phyloP scores from a whole-genome alignment of 92 coral and sea anemone genomes.

The Phenganax marumi region DNA sequence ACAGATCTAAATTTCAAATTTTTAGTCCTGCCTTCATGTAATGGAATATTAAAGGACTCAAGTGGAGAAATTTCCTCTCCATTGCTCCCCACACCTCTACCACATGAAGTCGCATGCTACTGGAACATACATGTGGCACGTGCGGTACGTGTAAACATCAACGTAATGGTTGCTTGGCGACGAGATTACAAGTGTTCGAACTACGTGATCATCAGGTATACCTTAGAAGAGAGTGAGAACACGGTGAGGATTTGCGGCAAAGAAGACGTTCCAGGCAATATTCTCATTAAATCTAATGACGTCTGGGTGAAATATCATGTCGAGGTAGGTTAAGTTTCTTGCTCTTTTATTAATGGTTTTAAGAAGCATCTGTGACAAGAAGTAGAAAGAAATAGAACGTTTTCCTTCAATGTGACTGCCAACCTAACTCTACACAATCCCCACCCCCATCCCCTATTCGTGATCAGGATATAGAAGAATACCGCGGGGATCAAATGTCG shows the following conservation, averaged over 20 bases:
- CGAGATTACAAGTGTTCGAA: conserved; percentile 66
- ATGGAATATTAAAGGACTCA: conserved; percentile 55
- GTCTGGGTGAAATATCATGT: conserved; percentile 62
- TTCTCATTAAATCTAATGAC: conserved; percentile 60
- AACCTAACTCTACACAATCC: too few relatives aligned
- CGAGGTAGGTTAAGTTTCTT: conserved; percentile 45
- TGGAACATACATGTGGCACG: conserved; percentile 71
- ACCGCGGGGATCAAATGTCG: too few relatives aligned
- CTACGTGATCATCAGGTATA: conserved; percentile 51
- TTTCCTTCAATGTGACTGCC: background rate
- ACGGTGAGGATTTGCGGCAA: conserved; percentile 66
- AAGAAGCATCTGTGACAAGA: background rate
- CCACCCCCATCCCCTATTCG: too few relatives aligned
- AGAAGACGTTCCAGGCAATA: conserved; percentile 62
- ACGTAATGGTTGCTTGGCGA: conserved; percentile 66
- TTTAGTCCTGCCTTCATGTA: conserved; percentile 70
- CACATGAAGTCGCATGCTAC: conserved; percentile 69
- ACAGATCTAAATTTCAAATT: background rate
- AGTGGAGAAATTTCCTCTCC: conserved; percentile 72
- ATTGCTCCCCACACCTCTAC: conserved; percentile 66
- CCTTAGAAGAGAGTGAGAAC: conserved; percentile 53
- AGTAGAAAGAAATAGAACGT: background rate
- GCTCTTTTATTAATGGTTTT: background rate
- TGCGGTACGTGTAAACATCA: conserved; percentile 64
- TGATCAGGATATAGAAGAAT: too few relatives aligned